Percentiles rank a stretch among this genome's conserved stretches.
Evolutionary conservation across 2,888 invertebrate species (phyloP).

Genomic region (Suillia variegata): DNA sequence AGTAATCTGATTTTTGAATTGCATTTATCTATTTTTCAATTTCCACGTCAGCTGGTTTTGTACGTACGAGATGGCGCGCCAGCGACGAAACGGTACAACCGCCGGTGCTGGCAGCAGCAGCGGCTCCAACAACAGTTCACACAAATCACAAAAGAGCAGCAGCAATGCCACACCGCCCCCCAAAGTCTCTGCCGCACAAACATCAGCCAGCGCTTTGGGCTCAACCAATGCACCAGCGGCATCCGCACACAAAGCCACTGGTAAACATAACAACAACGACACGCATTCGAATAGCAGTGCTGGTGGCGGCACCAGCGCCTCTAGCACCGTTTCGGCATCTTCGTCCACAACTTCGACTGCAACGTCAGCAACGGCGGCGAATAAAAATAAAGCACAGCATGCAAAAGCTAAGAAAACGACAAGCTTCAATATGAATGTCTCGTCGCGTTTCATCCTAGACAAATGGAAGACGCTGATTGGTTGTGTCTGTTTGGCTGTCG

Average conservation of each 20-base stretch:
- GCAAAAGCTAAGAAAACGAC: not conserved
- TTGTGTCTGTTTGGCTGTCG: constrained; percentile 69
- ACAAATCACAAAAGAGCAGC: not conserved
- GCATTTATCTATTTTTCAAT: too few relatives aligned
- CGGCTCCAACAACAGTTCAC: not conserved
- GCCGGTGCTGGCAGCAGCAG: not conserved
- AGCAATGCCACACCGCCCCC: not conserved
- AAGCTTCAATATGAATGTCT: constrained; percentile 32
- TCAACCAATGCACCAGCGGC: too few relatives aligned
- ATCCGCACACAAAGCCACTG: not conserved
- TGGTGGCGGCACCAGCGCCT: constrained; percentile 8
- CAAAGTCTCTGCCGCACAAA: not conserved
- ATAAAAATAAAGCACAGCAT: constrained; percentile 1
- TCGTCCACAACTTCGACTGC: not conserved
- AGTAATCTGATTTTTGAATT: too few relatives aligned
- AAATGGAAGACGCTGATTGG: constrained; percentile 70
- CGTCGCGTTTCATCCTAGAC: constrained; percentile 49
- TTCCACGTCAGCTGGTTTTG: not conserved
- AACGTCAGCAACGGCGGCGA: not conserved
- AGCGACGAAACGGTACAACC: not conserved
- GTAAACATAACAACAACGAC: not conserved
- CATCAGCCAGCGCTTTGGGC: not conserved
- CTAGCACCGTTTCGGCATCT: not conserved
- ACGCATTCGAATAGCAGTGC: not conserved
- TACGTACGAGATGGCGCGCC: not conserved